Percentiles rank a stretch among this genome's conserved stretches.
These are phyloP conservation scores for Triplophysa yarkandensis DNA, from an alignment of 2,797 vertebrate species.

Conservation along the genomic window DNA sequence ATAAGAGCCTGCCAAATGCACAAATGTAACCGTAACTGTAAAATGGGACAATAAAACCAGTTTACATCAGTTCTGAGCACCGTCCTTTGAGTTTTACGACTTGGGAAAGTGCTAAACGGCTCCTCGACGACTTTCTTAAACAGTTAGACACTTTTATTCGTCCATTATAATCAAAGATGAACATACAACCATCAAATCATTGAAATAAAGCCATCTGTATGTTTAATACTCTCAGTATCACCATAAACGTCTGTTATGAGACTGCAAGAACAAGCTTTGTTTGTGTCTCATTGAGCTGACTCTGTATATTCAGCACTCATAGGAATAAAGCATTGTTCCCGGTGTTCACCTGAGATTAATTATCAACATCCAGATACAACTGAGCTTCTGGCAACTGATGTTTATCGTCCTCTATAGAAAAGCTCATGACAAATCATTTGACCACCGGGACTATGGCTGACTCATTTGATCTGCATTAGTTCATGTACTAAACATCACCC, in stretches of 20 bases:
- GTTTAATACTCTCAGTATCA: slow-evolving; percentile 11
- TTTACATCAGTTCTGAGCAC: neutral
- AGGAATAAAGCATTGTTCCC: neutral
- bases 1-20: neutral
- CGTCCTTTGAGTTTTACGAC: slow-evolving; percentile 39
- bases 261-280: slow-evolving; percentile 21
- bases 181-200: slow-evolving; percentile 52
- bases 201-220: slow-evolving; percentile 46
- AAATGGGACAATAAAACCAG: slow-evolving; percentile 22
- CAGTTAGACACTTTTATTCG: slow-evolving; percentile 53
- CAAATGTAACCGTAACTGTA: too few relatives aligned
- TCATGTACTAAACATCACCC: neutral
- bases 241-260: neutral
- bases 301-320: slow-evolving; percentile 26
- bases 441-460: slow-evolving; percentile 5
- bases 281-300: slow-evolving; percentile 15
- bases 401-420: slow-evolving; percentile 12
- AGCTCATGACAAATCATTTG: slow-evolving; percentile 14
- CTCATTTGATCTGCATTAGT: slow-evolving; percentile 13
- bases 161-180: slow-evolving; percentile 55
- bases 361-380: slow-evolving; percentile 28
- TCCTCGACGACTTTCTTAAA: slow-evolving; percentile 35
- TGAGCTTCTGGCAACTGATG: slow-evolving; percentile 34
- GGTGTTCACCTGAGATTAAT: slow-evolving; percentile 50
- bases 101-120: slow-evolving; percentile 18